Evolutionary conservation across 1,140 invertebrate genomes (phyloP), one percentile per base, ranked within the genome.

Genomic region (Trichonephila clavata): DNA sequence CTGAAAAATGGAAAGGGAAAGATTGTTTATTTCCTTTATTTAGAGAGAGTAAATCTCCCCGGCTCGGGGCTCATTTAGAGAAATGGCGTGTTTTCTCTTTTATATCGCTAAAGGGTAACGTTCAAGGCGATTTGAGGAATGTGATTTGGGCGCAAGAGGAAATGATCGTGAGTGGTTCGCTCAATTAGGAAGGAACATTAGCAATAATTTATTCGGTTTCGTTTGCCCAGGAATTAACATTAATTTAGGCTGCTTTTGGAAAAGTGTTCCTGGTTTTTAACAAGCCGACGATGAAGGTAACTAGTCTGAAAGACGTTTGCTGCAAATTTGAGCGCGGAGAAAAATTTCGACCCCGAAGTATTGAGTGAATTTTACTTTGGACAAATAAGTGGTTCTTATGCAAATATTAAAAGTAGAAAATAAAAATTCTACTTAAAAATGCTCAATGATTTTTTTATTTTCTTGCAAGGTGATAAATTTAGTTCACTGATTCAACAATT

Each of bases 21-120:
- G 50, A 84, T 84, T 84, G 83, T 84, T 84, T 84, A 84, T 84
- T 84, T 84, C 83, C 83, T 84, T 84, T 84, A 84, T 84, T 84
- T 77, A 39, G 43, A 50, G 16, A 20, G 20, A 84, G 83, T 84
- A 59, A 84, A 84, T 84, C 83, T 59, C 57, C 50, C 8, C 57
- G 21, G 57, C 50, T 7, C 83, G 8, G 43, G 4, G 13, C 83
- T 84, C 83, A 59, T 84, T 84, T 84, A 50, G 50, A 50, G 50
- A 50, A 50, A 50, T 50, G 57, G 83, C 71, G 27, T 77, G 71
- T 77, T 77, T 77, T 77, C 32, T 77, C 27, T 68, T 68, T 68
- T 39, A 63, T 32, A 32, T 77, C 16, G 27, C 27, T 21, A 77
- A 77, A 77, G 71, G 71, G 27, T 20, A 68, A 68, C 65, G 65